These are phyloP conservation scores for Oreochromis spilurus DNA, from an alignment of 2,113 vertebrate genomes.

Conservation along the genomic window DNA sequence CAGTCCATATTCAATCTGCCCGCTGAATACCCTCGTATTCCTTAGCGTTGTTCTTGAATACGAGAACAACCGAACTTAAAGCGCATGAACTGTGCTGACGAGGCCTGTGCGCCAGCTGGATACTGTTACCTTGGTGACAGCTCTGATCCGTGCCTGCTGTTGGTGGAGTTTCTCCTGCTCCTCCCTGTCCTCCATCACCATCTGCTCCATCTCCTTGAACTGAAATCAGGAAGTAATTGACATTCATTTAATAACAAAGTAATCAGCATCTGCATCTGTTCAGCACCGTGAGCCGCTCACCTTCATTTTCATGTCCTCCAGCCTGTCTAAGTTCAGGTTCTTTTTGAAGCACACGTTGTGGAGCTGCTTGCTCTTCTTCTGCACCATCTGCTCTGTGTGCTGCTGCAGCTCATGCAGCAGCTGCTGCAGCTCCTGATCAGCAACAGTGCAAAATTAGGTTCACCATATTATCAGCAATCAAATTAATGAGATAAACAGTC, in stretches of 20 bases:
- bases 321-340: slow-evolving; percentile 20
- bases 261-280: neutral
- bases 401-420: slow-evolving; percentile 13
- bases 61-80: neutral
- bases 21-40: neutral
- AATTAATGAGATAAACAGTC: neutral
- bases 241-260: neutral
- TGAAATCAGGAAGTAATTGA: neutral
- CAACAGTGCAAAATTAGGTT: neutral
- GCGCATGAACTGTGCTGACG: neutral
- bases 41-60: neutral
- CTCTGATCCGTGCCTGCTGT: neutral
- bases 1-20: neutral
- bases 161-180: slow-evolving; percentile 31
- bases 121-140: slow-evolving; percentile 43
- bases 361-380: slow-evolving; percentile 31
- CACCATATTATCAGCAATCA: neutral
- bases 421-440: slow-evolving; percentile 24
- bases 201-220: slow-evolving; percentile 43
- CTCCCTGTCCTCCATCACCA: slow-evolving; percentile 44
- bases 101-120: neutral
- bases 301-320: slow-evolving; percentile 37
- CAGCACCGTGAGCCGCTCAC: neutral
- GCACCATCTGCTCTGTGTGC: neutral
- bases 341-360: neutral